Conservation (phyloP, 2,888 invertebrate genomes). For the Trimorus sp. region DNA sequence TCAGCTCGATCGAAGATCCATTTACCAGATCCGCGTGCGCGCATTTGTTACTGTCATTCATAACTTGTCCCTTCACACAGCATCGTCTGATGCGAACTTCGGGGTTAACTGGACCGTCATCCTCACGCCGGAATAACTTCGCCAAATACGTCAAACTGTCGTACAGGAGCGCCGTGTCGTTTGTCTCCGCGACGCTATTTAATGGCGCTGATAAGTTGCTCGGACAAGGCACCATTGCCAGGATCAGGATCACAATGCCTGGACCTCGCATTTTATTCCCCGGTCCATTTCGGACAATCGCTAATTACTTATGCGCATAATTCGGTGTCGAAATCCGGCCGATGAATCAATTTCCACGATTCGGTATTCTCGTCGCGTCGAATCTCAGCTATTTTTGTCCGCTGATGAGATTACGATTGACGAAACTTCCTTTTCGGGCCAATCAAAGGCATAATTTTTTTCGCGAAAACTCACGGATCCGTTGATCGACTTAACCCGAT, state of each 20-base stretch:
- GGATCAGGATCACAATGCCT: too few species aligned
- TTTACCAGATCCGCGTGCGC: constrained; percentile 16
- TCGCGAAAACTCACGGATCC: too few species aligned
- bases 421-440: too few species aligned
- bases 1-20: constrained; percentile 29
- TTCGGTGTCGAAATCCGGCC: neutral
- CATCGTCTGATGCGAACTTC: constrained; percentile 66
- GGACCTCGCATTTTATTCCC: too few species aligned
- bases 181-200: neutral
- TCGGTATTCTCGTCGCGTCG: constrained; percentile 24
- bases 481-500: too few species aligned
- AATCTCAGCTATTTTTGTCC: too few species aligned
- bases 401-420: too few species aligned
- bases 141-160: constrained; percentile 31
- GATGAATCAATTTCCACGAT: constrained; percentile 16
- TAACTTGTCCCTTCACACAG: constrained; percentile 58
- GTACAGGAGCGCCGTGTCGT: constrained; percentile 23
- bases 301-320: constrained; percentile 36
- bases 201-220: neutral
- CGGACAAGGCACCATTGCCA: neutral
- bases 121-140: constrained; percentile 41
- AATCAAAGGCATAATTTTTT: too few species aligned
- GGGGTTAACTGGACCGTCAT: constrained; percentile 40
- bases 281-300: neutral
- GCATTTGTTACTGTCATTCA: constrained; percentile 40